Conservation (phyloP, 2,888 invertebrate genomes). For the Tortricodes alternella region DNA sequence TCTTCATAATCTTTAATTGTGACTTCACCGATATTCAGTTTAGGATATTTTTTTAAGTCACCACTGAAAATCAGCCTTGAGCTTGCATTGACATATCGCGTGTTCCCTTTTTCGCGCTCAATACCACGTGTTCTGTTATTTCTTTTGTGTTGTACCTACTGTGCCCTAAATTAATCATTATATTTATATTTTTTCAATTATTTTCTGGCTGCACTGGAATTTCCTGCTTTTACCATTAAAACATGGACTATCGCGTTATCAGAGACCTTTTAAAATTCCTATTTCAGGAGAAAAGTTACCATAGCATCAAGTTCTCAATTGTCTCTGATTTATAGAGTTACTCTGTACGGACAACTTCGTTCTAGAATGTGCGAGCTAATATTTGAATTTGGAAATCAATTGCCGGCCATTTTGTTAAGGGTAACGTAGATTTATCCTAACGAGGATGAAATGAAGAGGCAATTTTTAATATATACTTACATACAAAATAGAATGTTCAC, state of each 20-base stretch:
- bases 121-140: too few species aligned
- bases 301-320: background rate
- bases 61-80: too few species aligned
- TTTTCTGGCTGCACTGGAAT: background rate
- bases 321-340: constrained; percentile 20
- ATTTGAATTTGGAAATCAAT: constrained; percentile 36
- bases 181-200: background rate
- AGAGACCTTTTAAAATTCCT: background rate
- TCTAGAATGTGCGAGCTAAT: constrained; percentile 28
- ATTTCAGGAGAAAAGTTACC: background rate
- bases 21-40: too few species aligned
- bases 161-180: too few species aligned
- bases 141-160: too few species aligned
- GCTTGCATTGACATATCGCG: too few species aligned
- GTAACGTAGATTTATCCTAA: constrained; percentile 19
- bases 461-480: constrained; percentile 8
- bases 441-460: constrained; percentile 11
- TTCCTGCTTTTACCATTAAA: background rate
- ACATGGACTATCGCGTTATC: background rate
- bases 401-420: constrained; percentile 32
- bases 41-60: too few species aligned
- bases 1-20: too few species aligned
- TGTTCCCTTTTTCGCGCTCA: too few species aligned
- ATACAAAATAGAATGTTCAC: too few species aligned
- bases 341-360: constrained; percentile 21